Percentiles rank a stretch among this genome's conserved stretches.
Evolutionary conservation across 1,140 invertebrate genomes (phyloP).

Genomic region (Branchinecta lindahli): DNA sequence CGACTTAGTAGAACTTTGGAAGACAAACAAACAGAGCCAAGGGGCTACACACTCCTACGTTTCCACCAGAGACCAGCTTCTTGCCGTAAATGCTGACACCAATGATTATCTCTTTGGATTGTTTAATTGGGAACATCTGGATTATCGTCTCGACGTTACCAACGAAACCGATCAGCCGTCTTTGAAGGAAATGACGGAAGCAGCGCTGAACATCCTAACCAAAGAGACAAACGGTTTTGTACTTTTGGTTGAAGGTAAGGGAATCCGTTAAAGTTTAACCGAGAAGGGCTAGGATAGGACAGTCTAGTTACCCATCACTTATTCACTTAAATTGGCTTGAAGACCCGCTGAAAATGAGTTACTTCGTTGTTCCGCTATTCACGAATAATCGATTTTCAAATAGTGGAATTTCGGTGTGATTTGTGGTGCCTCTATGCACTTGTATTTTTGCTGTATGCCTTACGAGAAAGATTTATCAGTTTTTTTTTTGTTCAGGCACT

Average conservation of each 20-base stretch:
- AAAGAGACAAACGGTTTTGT: conserved; percentile 69
- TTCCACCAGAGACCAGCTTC: conserved; percentile 45
- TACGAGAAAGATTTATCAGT: too few species aligned
- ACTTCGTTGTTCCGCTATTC: too few species aligned
- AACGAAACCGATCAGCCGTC: conserved; percentile 43
- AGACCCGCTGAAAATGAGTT: too few species aligned
- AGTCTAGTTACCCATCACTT: too few species aligned
- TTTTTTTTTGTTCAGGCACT: too few species aligned
- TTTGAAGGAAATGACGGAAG: conserved; percentile 62
- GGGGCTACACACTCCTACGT: conserved; percentile 36
- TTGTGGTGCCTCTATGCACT: too few species aligned
- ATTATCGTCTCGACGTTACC: conserved; percentile 34
- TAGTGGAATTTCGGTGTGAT: too few species aligned
- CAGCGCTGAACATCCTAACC: conserved; percentile 57
- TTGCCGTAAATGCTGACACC: conserved; percentile 39
- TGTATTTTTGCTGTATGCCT: too few species aligned
- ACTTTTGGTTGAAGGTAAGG: conserved; percentile 69
- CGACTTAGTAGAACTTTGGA: conserved; percentile 45
- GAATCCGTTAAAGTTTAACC: conserved; percentile 20
- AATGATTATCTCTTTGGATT: conserved; percentile 49
- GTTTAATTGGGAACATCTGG: conserved; percentile 40
- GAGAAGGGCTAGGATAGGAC: too few species aligned
- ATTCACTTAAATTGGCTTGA: too few species aligned
- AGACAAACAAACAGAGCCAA: conserved; percentile 26
- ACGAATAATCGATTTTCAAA: too few species aligned